Percentiles rank a stretch among this genome's conserved stretches.
Evolutionary conservation across 2,113 vertebrate species (phyloP).

Genomic region (Motacilla alba): DNA sequence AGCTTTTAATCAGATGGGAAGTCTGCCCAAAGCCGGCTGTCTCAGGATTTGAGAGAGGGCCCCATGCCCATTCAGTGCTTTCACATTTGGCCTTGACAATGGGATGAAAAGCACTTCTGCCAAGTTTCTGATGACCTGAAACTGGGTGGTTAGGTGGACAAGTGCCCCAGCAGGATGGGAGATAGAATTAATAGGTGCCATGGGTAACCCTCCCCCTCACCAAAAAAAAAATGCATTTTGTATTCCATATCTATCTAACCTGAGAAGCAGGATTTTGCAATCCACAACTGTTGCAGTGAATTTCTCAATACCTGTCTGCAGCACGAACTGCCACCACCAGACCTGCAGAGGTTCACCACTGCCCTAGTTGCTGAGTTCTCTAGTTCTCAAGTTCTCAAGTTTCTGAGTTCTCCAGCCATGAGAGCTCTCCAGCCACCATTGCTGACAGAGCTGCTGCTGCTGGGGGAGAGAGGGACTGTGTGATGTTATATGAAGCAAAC

Average conservation of each 20-base stretch:
- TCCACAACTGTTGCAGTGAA: not conserved
- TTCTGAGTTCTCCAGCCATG: not conserved
- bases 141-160: not conserved
- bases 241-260: too few relatives aligned
- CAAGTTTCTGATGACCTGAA: not conserved
- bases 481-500: not conserved
- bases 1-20: not conserved
- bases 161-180: rapidly evolving
- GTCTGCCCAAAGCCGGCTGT: not conserved
- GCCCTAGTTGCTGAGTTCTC: not conserved
- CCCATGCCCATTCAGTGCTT: not conserved
- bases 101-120: not conserved
- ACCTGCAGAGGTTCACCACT: not conserved
- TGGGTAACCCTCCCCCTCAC: not conserved
- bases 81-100: not conserved
- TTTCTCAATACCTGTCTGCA: not conserved
- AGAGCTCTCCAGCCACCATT: not conserved
- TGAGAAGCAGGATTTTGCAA: not conserved
- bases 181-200: not conserved
- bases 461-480: too few relatives aligned
- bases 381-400: not conserved
- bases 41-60: rapidly evolving
- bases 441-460: not conserved
- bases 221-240: too few relatives aligned
- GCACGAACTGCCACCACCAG: not conserved